A percentile compares a stretch with the other conserved stretches of the same genome.
These are phyloP conservation scores for Drosophila meridionalis DNA, from an alignment of 2,888 invertebrate genomes.

Conservation along the genomic window DNA sequence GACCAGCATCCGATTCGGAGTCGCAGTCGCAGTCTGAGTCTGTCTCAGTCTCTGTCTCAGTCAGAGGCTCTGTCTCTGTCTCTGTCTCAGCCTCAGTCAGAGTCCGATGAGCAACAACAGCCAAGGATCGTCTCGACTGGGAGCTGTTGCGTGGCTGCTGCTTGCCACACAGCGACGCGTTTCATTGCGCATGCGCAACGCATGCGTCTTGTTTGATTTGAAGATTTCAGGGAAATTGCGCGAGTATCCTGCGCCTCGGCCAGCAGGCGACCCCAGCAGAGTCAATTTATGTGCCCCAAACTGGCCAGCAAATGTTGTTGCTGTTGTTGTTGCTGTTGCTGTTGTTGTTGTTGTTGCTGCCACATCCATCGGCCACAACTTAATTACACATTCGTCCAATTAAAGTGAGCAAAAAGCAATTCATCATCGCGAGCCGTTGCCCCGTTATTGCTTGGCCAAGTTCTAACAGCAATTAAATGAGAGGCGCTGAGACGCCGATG, in stretches of 20 bases:
- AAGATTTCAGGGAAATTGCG: slow-evolving; percentile 80
- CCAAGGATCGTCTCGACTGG: slow-evolving; percentile 40
- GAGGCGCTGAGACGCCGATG: slow-evolving; percentile 33
- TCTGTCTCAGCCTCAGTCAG: not conserved
- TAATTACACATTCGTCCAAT: slow-evolving; percentile 84
- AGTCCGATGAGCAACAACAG: slow-evolving; percentile 9
- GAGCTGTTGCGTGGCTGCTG: slow-evolving; percentile 32
- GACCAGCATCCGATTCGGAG: slow-evolving; percentile 57
- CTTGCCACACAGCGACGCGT: slow-evolving; percentile 39
- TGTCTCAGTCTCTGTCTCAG: slow-evolving; percentile 9
- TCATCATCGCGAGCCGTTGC: slow-evolving; percentile 72
- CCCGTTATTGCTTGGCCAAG: slow-evolving; percentile 67
- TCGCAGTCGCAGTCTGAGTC: slow-evolving; percentile 10
- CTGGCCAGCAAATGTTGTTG: slow-evolving; percentile 10
- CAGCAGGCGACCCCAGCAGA: slow-evolving; percentile 29
- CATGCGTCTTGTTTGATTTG: slow-evolving; percentile 83
- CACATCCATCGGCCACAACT: slow-evolving; percentile 73
- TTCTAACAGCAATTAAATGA: slow-evolving; percentile 71
- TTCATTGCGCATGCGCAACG: slow-evolving; percentile 79
- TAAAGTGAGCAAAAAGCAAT: slow-evolving; percentile 83
- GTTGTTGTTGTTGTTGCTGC: slow-evolving; percentile 10
- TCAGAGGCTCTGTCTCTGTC: not conserved
- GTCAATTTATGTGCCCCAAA: slow-evolving; percentile 57
- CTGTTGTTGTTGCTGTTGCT: not conserved
- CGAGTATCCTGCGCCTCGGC: slow-evolving; percentile 33